phyloP scores from a whole-genome alignment of 2,888 invertebrate species.

The Synanthedon formicaeformis region DNA sequence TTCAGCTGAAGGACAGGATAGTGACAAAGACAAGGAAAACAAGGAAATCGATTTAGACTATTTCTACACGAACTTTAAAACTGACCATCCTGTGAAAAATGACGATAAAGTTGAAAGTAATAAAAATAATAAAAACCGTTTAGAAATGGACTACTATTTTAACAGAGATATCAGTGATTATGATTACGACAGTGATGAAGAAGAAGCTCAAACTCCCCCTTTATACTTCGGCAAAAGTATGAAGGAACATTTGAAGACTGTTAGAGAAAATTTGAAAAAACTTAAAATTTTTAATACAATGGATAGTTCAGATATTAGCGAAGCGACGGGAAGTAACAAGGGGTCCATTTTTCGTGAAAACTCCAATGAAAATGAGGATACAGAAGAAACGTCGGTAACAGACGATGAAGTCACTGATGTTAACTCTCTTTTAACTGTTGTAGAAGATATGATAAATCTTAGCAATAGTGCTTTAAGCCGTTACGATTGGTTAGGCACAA shows the following conservation, averaged over 20 bases:
- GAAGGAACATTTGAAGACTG: neutral
- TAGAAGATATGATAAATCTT: conserved; percentile 31
- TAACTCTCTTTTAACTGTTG: conserved; percentile 19
- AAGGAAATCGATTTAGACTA: neutral
- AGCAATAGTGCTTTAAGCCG: conserved; percentile 23
- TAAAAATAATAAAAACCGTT: too few species aligned
- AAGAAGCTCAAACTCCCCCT: neutral
- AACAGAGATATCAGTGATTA: conserved; percentile 6
- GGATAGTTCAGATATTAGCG: too few species aligned
- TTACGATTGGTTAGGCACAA: conserved; percentile 43
- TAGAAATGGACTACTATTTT: conserved; percentile 27
- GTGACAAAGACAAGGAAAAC: neutral
- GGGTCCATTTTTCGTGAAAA: neutral
- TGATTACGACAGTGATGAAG: neutral
- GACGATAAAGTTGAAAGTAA: too few species aligned
- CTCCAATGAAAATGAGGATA: neutral
- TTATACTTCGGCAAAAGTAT: neutral
- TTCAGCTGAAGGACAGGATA: neutral
- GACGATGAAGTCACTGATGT: conserved; percentile 5
- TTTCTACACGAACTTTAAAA: neutral
- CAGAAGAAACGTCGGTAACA: neutral
- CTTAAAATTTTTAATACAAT: neutral
- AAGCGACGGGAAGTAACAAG: too few species aligned
- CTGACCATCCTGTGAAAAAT: too few species aligned
- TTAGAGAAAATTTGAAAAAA: neutral